phyloP scores from a whole-genome alignment of 1,140 invertebrate species.

The Plectrocnemia conspersa region DNA sequence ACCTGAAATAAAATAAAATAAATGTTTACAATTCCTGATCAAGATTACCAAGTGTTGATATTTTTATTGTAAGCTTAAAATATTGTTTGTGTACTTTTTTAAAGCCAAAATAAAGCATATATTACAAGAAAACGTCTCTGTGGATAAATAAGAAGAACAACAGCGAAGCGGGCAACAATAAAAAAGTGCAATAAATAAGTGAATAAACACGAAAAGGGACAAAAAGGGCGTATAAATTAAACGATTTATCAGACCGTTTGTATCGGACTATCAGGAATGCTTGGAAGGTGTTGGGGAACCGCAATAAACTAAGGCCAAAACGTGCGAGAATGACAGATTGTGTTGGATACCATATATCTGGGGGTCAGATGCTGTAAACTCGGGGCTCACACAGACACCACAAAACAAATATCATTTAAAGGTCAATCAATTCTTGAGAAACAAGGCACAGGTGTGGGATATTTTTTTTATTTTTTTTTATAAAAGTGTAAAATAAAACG shows the following conservation, averaged over 20 bases:
- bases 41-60: neutral
- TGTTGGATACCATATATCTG: slow-evolving; percentile 3
- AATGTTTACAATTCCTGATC: neutral
- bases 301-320: slow-evolving; percentile 28
- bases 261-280: slow-evolving; percentile 25
- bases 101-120: neutral
- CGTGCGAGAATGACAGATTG: slow-evolving; percentile 29
- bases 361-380: neutral
- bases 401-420: neutral
- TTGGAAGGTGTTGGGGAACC: slow-evolving; percentile 24
- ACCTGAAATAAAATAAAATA: slow-evolving; percentile 25
- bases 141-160: slow-evolving; percentile 4
- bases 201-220: slow-evolving; percentile 14
- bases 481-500: neutral
- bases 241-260: slow-evolving; percentile 24
- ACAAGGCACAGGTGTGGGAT: too few species aligned
- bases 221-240: slow-evolving; percentile 27
- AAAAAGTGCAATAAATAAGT: slow-evolving; percentile 2
- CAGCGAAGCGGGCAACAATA: neutral
- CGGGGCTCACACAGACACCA: neutral
- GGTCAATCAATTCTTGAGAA: too few species aligned
- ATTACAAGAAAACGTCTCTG: neutral
- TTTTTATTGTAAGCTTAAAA: neutral
- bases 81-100: neutral
- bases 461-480: neutral